Base-by-base conservation (phyloP, 2,888 invertebrate species). In the Mimas tiliae region DNA sequence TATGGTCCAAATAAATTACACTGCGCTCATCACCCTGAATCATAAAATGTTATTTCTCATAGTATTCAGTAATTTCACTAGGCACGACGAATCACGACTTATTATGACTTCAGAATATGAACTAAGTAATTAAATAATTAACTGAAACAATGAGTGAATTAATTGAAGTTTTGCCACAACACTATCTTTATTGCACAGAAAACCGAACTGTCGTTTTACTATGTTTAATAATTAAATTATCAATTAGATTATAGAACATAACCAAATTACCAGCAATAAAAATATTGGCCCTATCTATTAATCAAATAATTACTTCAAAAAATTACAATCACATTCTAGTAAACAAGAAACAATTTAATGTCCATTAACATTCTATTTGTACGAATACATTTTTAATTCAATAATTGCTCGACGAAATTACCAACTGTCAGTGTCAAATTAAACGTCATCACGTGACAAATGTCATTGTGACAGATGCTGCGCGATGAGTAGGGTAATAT, bases 391-490 rank as follows among this genome's bases (percentile, higher is more conserved):
- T 92, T 92, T 93, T 92, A 91, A 93, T 91, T 88, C 78, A 78
- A 85, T 93, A 93, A 93, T 93, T 91, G 86, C 86, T 84, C 78
- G 70, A 72, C 74, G 63, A 68, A 72, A 77, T 77, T 76, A 81
- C 83, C 83, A 84, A 77, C 74, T 75, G 75, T 87, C 87, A 89
- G 83, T 75, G 75, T 80, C 82, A 82, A 82, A 87, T 91, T 87
- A 83, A 86, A 81, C 83, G 78, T 84, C 88, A 90, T 93, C 91
- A 91, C 90, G 89, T 92, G 91, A 92, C 93, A 92, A 90, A 88
- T 87, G 88, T 89, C 91, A 86, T 68, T 75, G 75, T 87, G 88
- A 89, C 90, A 89, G 91, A 90, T 91, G 91, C 86, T 79, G 75
- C 67, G 34, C 63, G 51, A 65, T 50, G 53, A 62, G 38, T 62